Conservation (phyloP, 2,797 vertebrate species). For the Trachops cirrhosus region DNA sequence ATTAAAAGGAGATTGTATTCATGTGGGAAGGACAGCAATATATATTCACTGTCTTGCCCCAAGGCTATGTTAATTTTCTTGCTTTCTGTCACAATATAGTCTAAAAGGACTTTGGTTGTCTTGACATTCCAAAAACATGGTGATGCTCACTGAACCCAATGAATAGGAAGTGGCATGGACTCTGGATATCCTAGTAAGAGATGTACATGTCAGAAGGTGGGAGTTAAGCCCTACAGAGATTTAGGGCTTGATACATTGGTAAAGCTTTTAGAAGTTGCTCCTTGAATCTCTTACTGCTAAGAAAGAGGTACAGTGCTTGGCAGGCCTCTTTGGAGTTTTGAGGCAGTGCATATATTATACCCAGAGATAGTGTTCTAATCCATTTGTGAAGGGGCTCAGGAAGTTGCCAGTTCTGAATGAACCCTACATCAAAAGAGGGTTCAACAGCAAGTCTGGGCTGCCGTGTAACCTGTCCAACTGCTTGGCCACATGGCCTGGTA, state of each 20-base stretch:
- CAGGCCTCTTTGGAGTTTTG: background rate
- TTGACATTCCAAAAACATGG: conserved; percentile 13
- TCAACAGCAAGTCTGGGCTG: background rate
- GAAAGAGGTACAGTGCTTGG: background rate
- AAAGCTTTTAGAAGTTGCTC: background rate
- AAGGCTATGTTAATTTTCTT: conserved; percentile 60
- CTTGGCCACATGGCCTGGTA: background rate
- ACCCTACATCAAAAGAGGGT: background rate
- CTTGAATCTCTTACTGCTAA: background rate
- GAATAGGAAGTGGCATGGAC: background rate
- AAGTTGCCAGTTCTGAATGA: background rate
- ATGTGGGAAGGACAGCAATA: conserved; percentile 2
- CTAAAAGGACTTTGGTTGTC: conserved; percentile 54
- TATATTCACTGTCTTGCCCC: conserved; percentile 49
- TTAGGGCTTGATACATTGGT: background rate
- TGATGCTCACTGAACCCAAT: background rate
- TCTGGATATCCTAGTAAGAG: background rate
- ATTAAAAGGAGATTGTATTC: conserved; percentile 68
- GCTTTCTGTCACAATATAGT: conserved; percentile 25
- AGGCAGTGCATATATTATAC: background rate
- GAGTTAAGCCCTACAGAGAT: background rate
- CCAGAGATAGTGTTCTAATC: background rate
- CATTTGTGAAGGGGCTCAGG: background rate
- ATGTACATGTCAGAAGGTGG: background rate
- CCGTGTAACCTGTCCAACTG: background rate